These are phyloP conservation scores for Rallus crepitans DNA, from an alignment of 2,797 vertebrate genomes.

Conservation along the genomic window DNA sequence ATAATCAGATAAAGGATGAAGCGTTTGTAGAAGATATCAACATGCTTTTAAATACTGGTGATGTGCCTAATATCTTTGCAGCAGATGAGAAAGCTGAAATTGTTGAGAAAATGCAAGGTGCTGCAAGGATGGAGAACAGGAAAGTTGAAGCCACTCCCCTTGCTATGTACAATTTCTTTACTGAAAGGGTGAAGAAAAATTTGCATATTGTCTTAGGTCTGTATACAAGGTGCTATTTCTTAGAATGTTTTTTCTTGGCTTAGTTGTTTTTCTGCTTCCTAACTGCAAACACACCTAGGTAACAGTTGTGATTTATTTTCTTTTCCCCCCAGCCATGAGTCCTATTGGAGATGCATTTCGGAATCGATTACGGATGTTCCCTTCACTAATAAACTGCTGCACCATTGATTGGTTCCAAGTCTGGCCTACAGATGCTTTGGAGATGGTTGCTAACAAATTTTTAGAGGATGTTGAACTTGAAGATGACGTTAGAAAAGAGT, in stretches of 20 bases:
- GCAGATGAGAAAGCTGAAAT: constrained; percentile 92
- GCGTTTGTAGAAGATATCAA: constrained; percentile 92
- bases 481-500: constrained; percentile 83
- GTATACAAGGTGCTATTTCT: not conserved
- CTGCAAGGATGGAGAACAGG: constrained; percentile 84
- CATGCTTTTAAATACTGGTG: constrained; percentile 92
- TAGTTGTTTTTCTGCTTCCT: not conserved
- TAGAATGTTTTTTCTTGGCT: not conserved
- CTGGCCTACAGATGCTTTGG: constrained; percentile 94
- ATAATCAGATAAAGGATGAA: constrained; percentile 94
- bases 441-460: constrained; percentile 95
- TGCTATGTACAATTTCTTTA: constrained; percentile 93
- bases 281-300: not conserved
- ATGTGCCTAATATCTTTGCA: constrained; percentile 93
- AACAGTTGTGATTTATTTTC: not conserved
- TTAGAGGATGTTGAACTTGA: constrained; percentile 92
- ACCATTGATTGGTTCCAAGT: constrained; percentile 96
- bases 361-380: constrained; percentile 94
- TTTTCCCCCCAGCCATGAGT: constrained; percentile 87
- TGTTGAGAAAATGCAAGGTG: constrained; percentile 89
- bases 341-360: constrained; percentile 93
- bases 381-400: constrained; percentile 95
- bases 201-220: constrained; percentile 93
- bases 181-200: constrained; percentile 90
- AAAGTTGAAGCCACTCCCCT: constrained; percentile 88